Evolutionary conservation across 2,888 invertebrate species (phyloP).

Genomic region (Phymatocera aterrima): DNA sequence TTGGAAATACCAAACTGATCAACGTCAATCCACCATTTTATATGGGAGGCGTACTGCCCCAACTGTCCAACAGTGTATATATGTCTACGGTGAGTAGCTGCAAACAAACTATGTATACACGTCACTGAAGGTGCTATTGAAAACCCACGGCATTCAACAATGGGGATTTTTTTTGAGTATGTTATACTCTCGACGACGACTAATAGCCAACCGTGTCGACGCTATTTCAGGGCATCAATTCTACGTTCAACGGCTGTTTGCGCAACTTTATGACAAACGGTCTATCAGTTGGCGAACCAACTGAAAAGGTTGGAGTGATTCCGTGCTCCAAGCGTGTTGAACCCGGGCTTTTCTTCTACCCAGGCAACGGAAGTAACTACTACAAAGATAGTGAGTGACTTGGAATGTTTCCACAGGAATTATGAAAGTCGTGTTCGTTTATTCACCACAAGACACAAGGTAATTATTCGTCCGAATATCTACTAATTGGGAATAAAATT

Average conservation of each 20-base stretch:
- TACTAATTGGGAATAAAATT: constrained; percentile 53
- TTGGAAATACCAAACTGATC: constrained; percentile 76
- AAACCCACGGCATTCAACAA: too few species aligned
- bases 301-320: constrained; percentile 80
- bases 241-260: constrained; percentile 90
- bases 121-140: constrained; percentile 6
- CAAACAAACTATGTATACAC: not conserved
- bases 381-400: constrained; percentile 79
- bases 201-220: constrained; percentile 51
- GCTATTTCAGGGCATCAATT: constrained; percentile 77
- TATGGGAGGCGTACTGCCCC: constrained; percentile 86
- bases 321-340: constrained; percentile 89
- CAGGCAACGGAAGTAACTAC: constrained; percentile 82
- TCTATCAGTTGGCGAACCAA: constrained; percentile 80
- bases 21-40: constrained; percentile 84
- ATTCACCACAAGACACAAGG: not conserved
- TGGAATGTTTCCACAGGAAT: constrained; percentile 29
- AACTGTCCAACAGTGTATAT: constrained; percentile 72
- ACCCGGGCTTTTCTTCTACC: constrained; percentile 89
- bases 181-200: not conserved
- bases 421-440: not conserved
- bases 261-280: constrained; percentile 85
- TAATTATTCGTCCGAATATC: not conserved
- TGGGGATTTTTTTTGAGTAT: not conserved
- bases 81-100: constrained; percentile 61